Conservation (phyloP, 2,797 vertebrate species). For the Siniperca obscura region DNA sequence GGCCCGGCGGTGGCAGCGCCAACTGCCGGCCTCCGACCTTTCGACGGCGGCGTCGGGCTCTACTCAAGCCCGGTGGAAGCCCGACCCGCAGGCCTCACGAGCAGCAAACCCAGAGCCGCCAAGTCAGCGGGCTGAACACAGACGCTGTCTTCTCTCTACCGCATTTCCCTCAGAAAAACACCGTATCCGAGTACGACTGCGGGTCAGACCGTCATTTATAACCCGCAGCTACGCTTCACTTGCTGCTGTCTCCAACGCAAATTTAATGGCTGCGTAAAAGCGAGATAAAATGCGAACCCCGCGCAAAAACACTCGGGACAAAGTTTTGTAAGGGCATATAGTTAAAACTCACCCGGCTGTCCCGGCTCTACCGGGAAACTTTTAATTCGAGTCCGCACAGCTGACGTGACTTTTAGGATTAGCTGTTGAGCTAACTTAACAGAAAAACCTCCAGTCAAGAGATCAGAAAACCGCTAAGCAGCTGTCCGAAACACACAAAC, state of each 20-base stretch:
- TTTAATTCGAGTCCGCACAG: slow-evolving; percentile 45
- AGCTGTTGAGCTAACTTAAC: slow-evolving; percentile 75
- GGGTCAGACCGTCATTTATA: slow-evolving; percentile 18
- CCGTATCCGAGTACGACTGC: slow-evolving; percentile 16
- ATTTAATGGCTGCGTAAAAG: slow-evolving; percentile 39
- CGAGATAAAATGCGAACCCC: slow-evolving; percentile 19
- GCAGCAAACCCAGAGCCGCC: slow-evolving; percentile 72
- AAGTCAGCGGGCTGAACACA: slow-evolving; percentile 63
- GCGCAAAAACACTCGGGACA: slow-evolving; percentile 11
- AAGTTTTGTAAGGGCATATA: background rate
- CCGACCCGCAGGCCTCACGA: slow-evolving; percentile 86
- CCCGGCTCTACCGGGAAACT: slow-evolving; percentile 10
- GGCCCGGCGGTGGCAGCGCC: slow-evolving; percentile 65
- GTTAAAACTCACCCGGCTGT: background rate
- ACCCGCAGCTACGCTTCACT: slow-evolving; percentile 40
- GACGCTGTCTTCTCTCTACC: slow-evolving; percentile 58
- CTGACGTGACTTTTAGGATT: slow-evolving; percentile 74
- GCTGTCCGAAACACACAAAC: slow-evolving; percentile 11
- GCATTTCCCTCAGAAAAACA: slow-evolving; percentile 67
- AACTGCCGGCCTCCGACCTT: slow-evolving; percentile 62
- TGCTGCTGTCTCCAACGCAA: slow-evolving; percentile 12
- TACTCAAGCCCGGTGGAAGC: slow-evolving; percentile 86
- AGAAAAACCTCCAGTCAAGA: slow-evolving; percentile 57
- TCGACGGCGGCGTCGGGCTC: slow-evolving; percentile 63
- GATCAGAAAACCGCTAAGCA: slow-evolving; percentile 56